Evolutionary conservation across 37 sponge, comb jelly and placozoan species (phyloP), one percentile per base, ranked within the genome.

Genomic region (Halisarca cf. caerulea): DNA sequence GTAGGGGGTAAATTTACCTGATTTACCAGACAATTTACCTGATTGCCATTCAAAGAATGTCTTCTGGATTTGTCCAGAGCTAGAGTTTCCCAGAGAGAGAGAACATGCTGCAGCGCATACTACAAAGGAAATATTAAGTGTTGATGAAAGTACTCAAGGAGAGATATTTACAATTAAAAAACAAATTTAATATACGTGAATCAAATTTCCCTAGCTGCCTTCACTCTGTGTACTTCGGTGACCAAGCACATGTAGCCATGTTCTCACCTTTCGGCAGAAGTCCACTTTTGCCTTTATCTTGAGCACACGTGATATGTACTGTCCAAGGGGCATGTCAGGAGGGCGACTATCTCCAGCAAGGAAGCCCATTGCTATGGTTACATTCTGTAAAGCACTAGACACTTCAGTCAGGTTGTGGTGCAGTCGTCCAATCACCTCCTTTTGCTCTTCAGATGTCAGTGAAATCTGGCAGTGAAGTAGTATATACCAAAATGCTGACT

Each of bases 61-160:
- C 37, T 57, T 45, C 80, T 60, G 1, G 86, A 82, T 33, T 86
- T 43, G 34, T 88, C 86, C 37, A 92, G 75, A 43, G 92, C 85
- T 7, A 92, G 38, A 23, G 86, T 83, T 35, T 88, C 86, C 92
- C 92, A 92, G 0, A 92, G 82, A 24, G 92, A 92, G 3, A 92
- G 51, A 47, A 88, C 66, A 61, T 92, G 86, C 27, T 58, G 33
- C 17, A 92, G 83, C 17, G 33, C 74, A 39, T 86, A 92, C 37
- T 85, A 21, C 9, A n/a, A 47, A 47, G 51, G 51, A 47, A 47
- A 47, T 47, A n/a, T n/a, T n/a, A n/a, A n/a, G n/a, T n/a, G n/a
- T n/a, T n/a, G n/a, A n/a, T n/a, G n/a, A n/a, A n/a, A n/a, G n/a
- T n/a, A n/a, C n/a, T n/a, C n/a, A n/a, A n/a, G 51, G 51, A 11